Base-by-base conservation (phyloP, 2,113 vertebrate genomes). In the Clupea harengus region DNA sequence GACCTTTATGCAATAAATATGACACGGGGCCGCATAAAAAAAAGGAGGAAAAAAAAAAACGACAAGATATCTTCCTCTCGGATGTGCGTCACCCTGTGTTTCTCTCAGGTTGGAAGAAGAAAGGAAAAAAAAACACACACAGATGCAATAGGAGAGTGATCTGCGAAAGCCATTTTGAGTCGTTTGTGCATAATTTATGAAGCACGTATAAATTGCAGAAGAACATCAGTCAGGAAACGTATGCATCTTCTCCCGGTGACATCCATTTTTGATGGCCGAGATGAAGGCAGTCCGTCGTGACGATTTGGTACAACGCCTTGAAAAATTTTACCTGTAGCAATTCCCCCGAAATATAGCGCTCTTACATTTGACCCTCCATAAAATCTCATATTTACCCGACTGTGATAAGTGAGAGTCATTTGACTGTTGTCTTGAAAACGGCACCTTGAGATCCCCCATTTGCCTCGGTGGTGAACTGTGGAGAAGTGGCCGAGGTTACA, bases 1-100 rank as follows among this genome's bases (percentile, higher is more conserved):
- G 95, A 96, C 95, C 95, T 93, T 95, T 96, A 96, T 96, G 95
- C 94, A 96, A 96, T 96, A 97, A 96, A 97, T 97, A 96, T 97
- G 95, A 96, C 95, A 96, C 52, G 93, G 94, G 96, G 93, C 11
- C 92, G 92, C 95, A 94, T 95, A 97, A 96, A 97, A 78, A 94
- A 78, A 94, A 96, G 94, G 39, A 39, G 39, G 39, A 39, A 95
- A 97, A 96, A 97, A 96, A 97, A 32, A 94, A 4, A 94, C 96
- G 95, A 95, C 95, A 95, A 94, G 93, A 95, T 96, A 96, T 97
- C 97, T 97, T 96, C 95, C 94, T 96, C 95, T 95, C 96, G 94
- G 96, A 96, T 96, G 95, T 94, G 91, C 93, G 90, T 88, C 84
- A 90, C 86, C 90, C 89, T 88, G 83, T 81, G 20, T 72, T 72